A percentile compares a stretch with the other conserved stretches of the same genome.
These are phyloP conservation scores for Coelogynopora nodosa DNA, from an alignment of 2,888 invertebrate species.

Conservation along the genomic window DNA sequence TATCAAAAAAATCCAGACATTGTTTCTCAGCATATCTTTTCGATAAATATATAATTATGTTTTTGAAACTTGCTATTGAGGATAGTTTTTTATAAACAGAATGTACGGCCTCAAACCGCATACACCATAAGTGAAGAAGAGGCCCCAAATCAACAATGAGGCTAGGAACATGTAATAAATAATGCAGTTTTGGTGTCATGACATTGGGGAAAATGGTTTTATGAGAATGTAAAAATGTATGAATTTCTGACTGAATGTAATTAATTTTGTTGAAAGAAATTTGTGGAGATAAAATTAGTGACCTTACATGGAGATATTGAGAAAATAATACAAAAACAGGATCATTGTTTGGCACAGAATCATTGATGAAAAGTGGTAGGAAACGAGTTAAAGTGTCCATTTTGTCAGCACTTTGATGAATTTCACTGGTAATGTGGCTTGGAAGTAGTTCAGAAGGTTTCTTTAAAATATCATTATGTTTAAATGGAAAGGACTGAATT, in stretches of 20 bases:
- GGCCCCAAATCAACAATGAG: neutral
- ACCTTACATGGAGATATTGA: neutral
- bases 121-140: neutral
- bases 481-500: neutral
- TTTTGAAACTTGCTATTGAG: neutral
- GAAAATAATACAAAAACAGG: neutral
- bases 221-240: neutral
- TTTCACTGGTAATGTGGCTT: neutral
- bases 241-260: neutral
- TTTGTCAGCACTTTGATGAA: conserved; percentile 20
- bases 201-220: neutral
- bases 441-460: neutral
- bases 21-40: neutral
- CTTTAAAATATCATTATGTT: neutral
- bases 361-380: neutral
- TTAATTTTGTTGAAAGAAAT: neutral
- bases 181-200: neutral
- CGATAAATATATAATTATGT: conserved; percentile 13
- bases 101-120: conserved; percentile 2
- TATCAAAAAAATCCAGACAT: neutral
- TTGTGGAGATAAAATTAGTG: conserved; percentile 1
- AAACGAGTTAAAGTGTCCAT: conserved; percentile 1
- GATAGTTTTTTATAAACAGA: neutral
- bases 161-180: neutral
- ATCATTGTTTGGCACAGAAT: neutral